These are phyloP conservation scores for Aphelocoma californica DNA, from an alignment of 2,797 vertebrate genomes.

Conservation along the genomic window DNA sequence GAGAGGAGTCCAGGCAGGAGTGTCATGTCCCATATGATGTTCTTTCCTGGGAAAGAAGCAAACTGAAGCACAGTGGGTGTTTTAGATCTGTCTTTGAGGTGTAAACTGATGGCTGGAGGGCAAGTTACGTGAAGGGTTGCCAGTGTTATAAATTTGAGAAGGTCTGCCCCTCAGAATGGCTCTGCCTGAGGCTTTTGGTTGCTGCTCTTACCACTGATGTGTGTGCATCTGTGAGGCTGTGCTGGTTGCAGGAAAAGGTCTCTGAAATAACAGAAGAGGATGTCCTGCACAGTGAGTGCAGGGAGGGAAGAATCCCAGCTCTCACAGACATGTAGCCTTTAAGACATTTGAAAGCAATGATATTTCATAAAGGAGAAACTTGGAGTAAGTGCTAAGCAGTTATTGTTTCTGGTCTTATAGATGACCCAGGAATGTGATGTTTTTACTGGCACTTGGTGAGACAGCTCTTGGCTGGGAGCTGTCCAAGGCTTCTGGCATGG, in stretches of 20 bases:
- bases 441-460: constrained; percentile 80
- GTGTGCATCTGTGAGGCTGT: background rate
- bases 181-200: background rate
- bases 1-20: background rate
- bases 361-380: constrained; percentile 35
- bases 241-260: background rate
- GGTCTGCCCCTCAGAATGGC: background rate
- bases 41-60: background rate
- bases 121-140: background rate
- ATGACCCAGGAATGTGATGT: constrained; percentile 82
- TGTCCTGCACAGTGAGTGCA: background rate
- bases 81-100: background rate
- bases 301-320: background rate
- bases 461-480: constrained; percentile 82
- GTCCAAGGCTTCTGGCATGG: constrained; percentile 88
- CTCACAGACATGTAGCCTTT: background rate
- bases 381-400: constrained; percentile 43
- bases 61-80: background rate
- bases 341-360: background rate
- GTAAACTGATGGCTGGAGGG: background rate
- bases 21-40: background rate
- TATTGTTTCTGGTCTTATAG: constrained; percentile 73
- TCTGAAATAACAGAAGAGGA: background rate
- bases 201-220: background rate
- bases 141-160: background rate